Evolutionary conservation across 2,113 vertebrate genomes (phyloP), one percentile per base, ranked within the genome.

Genomic region (Brienomyrus brachyistius): DNA sequence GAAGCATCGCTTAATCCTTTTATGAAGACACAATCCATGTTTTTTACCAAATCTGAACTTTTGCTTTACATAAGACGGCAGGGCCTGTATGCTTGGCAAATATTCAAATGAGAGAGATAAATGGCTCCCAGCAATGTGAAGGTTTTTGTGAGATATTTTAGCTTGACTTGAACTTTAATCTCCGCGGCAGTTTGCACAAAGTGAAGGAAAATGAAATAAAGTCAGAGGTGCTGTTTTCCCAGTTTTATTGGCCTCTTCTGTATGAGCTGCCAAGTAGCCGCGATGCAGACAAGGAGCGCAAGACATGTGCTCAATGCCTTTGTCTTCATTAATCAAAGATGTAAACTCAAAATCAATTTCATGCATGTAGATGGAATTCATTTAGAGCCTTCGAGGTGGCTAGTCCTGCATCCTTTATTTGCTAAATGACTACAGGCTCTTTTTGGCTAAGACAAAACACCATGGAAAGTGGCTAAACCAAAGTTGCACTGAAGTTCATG

Each of bases 91-190:
- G n/a, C 23, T 66, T 19, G 19, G 66, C 47, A 40, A 45, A 74
- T 77, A 90, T 52, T 87, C 84, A 90, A 87, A 90, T 90, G 83
- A 87, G 47, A 23, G 31, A 23, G 85, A 77, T 56, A 51, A 87
- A 27, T 43, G 52, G 62, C 85, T 54, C 59, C 66, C 66, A 47
- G 84, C 85, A 77, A 87, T 80, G 89, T 43, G 74, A 66, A 43
- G 62, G 43, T 45, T 54, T 87, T 48, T 51, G 23, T 84, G 89
- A 70, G 85, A 45, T 70, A 80, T 77, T 56, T 74, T 48, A 27
- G 35, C 77, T 47, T 84, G 80, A 88, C 82, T 31, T 54, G 45
- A 23, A 40, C 66, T 52, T 43, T 88, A 62, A 85, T 83, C 51
- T 80, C 90, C 11, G 19, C 59, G 27, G 74, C 86, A 84, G 77